Evolutionary conservation across 2,888 invertebrate species (phyloP).

Genomic region (Cataglyphis cursor): DNA sequence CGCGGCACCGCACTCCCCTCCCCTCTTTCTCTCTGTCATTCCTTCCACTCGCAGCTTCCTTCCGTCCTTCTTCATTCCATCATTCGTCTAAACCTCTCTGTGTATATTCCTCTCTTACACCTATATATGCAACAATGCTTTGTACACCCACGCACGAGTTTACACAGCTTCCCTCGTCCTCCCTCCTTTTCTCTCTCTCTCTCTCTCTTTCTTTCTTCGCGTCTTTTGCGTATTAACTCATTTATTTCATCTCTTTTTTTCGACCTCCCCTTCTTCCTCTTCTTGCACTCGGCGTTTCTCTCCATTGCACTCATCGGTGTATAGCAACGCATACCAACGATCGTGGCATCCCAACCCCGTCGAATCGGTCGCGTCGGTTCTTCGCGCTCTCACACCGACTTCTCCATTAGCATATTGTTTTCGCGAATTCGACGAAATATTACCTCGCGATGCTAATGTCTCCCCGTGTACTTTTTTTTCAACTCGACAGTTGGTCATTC

Average conservation of each 20-base stretch:
- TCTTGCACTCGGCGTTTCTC: background rate
- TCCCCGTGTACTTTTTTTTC: conserved; percentile 77
- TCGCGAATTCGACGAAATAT: conserved; percentile 85
- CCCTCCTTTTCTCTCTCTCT: conserved; percentile 1
- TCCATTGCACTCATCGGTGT: conserved; percentile 44
- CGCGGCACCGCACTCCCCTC: conserved; percentile 33
- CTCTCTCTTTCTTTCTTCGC: conserved; percentile 24
- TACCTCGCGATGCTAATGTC: conserved; percentile 83
- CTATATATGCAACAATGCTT: conserved; percentile 6
- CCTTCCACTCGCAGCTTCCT: conserved; percentile 25
- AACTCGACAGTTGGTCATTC: conserved; percentile 85
- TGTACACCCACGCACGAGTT: conserved; percentile 23
- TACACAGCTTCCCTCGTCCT: conserved; percentile 27
- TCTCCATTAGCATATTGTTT: conserved; percentile 86
- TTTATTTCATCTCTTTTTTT: conserved; percentile 40
- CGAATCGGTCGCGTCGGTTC: conserved; percentile 44
- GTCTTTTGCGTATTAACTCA: conserved; percentile 49
- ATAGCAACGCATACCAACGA: conserved; percentile 38
- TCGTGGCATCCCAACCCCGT: conserved; percentile 23
- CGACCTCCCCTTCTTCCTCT: conserved; percentile 22
- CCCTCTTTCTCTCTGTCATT: conserved; percentile 43
- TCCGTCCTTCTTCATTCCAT: conserved; percentile 16
- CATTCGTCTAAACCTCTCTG: conserved; percentile 25
- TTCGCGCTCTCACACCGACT: conserved; percentile 68
- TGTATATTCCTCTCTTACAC: conserved; percentile 9